These are phyloP conservation scores for Podarcis siculus DNA, from an alignment of 2,797 vertebrate genomes.

Conservation along the genomic window DNA sequence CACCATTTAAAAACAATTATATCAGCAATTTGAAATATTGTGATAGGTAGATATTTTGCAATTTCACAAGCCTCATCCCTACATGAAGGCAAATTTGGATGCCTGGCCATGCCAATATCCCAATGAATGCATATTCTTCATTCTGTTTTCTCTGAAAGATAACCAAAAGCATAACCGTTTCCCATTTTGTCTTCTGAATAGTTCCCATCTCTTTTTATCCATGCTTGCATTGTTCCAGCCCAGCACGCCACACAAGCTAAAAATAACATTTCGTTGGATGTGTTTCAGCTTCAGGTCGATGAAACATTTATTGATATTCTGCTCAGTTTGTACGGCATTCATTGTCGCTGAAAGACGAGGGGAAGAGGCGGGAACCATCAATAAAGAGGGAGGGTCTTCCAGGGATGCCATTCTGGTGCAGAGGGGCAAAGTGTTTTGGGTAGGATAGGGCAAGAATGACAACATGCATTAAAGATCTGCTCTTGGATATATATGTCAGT, in stretches of 20 bases:
- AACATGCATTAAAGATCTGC: neutral
- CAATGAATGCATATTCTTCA: neutral
- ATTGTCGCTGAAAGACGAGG: slow-evolving; percentile 63
- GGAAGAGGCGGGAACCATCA: slow-evolving; percentile 21
- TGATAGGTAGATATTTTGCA: neutral
- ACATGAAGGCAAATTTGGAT: slow-evolving; percentile 19
- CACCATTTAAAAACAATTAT: neutral
- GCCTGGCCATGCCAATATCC: neutral
- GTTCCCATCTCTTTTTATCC: slow-evolving; percentile 64
- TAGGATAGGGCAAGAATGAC: neutral
- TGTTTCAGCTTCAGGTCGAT: slow-evolving; percentile 69
- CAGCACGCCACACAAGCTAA: slow-evolving; percentile 65
- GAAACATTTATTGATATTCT: slow-evolving; percentile 76
- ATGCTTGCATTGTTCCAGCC: slow-evolving; percentile 66
- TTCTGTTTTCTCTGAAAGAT: slow-evolving; percentile 46
- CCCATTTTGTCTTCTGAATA: slow-evolving; percentile 40
- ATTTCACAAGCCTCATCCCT: neutral
- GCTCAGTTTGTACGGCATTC: slow-evolving; percentile 57
- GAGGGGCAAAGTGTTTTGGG: neutral
- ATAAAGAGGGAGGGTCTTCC: slow-evolving; percentile 34
- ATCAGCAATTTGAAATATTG: neutral
- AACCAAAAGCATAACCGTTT: slow-evolving; percentile 51
- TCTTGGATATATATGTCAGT: neutral
- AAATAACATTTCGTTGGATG: slow-evolving; percentile 55
- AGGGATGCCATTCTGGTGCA: slow-evolving; percentile 1